A percentile compares a stretch with the other conserved stretches of the same genome.
These are phyloP conservation scores for Agonopterix heracliana DNA, from an alignment of 2,888 invertebrate genomes.

Conservation along the genomic window DNA sequence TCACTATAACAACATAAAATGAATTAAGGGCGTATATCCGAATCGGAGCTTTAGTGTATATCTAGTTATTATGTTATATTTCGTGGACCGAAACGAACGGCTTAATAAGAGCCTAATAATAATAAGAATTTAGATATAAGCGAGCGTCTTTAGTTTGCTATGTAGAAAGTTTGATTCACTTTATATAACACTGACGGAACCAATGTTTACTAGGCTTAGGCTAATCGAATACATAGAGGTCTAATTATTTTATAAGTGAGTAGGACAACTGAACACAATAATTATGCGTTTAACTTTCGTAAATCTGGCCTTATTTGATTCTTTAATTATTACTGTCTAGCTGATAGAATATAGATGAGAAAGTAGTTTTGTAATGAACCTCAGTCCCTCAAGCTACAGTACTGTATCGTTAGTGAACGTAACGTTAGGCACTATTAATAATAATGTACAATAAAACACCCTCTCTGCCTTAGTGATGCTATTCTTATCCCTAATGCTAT, in stretches of 20 bases:
- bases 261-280: conserved; percentile 35
- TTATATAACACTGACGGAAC: conserved; percentile 50
- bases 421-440: conserved; percentile 55
- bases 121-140: conserved; percentile 56
- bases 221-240: conserved; percentile 39
- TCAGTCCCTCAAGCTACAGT: conserved; percentile 31
- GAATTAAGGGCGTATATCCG: conserved; percentile 20
- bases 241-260: conserved; percentile 48
- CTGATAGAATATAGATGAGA: conserved; percentile 31
- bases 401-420: conserved; percentile 39
- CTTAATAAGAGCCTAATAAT: conserved; percentile 47
- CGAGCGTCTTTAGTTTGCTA: conserved; percentile 47
- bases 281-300: conserved; percentile 36
- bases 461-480: conserved; percentile 73
- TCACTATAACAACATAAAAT: too few relatives aligned
- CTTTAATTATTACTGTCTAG: conserved; percentile 36
- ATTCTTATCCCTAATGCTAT: conserved; percentile 65
- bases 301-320: conserved; percentile 42
- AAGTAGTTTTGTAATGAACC: conserved; percentile 28
- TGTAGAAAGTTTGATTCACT: conserved; percentile 35
- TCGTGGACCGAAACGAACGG: conserved; percentile 46
- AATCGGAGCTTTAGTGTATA: conserved; percentile 32
- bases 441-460: conserved; percentile 71
- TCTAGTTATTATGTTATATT: conserved; percentile 40
- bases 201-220: conserved; percentile 55